These are phyloP conservation scores for Nicator chloris DNA, from an alignment of 2,113 vertebrate genomes.

Conservation along the genomic window DNA sequence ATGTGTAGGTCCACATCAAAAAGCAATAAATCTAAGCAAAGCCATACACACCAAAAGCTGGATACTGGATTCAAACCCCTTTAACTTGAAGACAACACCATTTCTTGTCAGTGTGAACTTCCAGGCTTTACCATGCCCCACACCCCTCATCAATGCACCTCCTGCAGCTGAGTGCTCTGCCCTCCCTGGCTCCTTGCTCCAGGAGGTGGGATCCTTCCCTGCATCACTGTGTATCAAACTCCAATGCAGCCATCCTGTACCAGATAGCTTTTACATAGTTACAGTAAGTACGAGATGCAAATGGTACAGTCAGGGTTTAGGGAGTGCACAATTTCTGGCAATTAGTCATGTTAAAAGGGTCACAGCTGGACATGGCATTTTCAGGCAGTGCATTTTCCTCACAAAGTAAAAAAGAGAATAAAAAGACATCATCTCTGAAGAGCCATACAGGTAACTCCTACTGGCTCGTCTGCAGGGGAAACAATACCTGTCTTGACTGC, in stretches of 20 bases:
- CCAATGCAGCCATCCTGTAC: accelerated
- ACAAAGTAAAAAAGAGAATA: not conserved
- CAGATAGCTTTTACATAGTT: not conserved
- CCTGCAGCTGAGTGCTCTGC: accelerated
- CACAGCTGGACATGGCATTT: not conserved
- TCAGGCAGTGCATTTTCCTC: not conserved
- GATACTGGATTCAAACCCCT: not conserved
- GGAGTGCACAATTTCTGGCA: not conserved
- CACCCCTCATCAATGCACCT: not conserved
- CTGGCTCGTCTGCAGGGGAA: constrained; percentile 7
- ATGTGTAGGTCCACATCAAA: not conserved
- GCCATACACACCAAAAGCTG: not conserved
- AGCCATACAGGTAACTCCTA: not conserved
- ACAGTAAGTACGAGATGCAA: not conserved
- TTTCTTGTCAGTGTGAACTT: not conserved
- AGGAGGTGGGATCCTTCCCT: not conserved
- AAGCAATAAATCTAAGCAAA: not conserved
- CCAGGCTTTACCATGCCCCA: not conserved
- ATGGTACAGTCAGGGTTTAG: not conserved
- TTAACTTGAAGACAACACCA: not conserved
- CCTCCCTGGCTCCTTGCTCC: not conserved
- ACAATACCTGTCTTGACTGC: not conserved
- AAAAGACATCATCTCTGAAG: not conserved
- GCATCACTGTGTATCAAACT: not conserved
- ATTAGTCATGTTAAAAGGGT: not conserved